Conservation (phyloP, 2,888 invertebrate genomes). For the Drosophila sordidapex region DNA sequence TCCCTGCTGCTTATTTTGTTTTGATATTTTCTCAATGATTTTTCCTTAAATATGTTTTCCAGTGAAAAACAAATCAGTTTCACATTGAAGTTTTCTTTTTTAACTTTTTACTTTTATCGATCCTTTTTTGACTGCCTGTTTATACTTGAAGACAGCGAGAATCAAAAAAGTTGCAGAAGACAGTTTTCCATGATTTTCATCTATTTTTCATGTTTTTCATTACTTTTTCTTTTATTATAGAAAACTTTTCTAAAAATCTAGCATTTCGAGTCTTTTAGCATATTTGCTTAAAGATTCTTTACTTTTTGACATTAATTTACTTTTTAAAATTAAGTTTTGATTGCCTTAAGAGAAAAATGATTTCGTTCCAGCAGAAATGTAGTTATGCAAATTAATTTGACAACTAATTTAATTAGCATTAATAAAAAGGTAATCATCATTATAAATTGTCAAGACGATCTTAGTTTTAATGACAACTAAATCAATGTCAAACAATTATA, state of each 20-base stretch:
- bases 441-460: neutral
- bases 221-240: no score
- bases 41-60: neutral
- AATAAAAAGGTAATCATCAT: no score
- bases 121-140: neutral
- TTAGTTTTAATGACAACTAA: neutral
- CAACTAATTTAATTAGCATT: no score
- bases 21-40: neutral
- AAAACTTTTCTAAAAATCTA: neutral
- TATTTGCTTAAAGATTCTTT: neutral
- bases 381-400: neutral
- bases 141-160: fast-evolving
- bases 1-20: fast-evolving
- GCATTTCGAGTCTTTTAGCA: fast-evolving
- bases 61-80: neutral
- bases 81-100: neutral
- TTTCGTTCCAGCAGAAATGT: neutral
- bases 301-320: neutral
- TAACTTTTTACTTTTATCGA: neutral
- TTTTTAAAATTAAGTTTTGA: no score
- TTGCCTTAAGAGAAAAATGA: neutral
- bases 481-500: neutral
- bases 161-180: neutral
- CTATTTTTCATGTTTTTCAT: neutral
- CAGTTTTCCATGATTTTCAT: neutral